Conservation (phyloP, 2,888 invertebrate genomes). For the Agrenia bidenticulata region DNA sequence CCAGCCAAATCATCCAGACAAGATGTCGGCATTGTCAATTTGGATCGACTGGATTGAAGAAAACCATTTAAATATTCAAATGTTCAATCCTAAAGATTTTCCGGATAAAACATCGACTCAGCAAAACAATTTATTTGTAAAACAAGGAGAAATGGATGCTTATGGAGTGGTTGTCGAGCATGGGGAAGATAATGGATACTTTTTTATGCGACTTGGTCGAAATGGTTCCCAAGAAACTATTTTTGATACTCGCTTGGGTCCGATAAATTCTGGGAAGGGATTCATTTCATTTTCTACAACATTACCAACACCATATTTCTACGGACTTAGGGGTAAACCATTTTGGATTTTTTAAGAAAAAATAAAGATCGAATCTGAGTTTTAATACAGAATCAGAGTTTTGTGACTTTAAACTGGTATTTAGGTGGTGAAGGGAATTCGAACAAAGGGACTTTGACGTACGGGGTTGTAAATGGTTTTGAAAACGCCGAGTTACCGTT, state of each 20-base stretch:
- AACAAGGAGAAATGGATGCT: background rate
- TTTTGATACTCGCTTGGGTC: constrained; percentile 49
- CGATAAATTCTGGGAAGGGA: constrained; percentile 27
- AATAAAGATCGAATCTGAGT: too few species aligned
- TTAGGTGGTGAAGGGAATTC: constrained; percentile 37
- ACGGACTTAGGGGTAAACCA: constrained; percentile 47
- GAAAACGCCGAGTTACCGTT: constrained; percentile 53
- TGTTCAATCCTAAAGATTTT: constrained; percentile 31
- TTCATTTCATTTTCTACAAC: constrained; percentile 34
- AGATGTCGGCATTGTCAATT: constrained; percentile 33
- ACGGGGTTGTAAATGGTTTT: constrained; percentile 40
- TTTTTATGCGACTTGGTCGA: constrained; percentile 39
- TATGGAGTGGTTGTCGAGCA: constrained; percentile 17
- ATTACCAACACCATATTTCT: constrained; percentile 43
- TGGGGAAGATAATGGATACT: constrained; percentile 25
- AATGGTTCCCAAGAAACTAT: constrained; percentile 35
- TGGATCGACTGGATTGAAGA: constrained; percentile 26
- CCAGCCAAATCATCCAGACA: constrained; percentile 11
- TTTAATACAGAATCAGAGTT: background rate
- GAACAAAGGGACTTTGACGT: constrained; percentile 25
- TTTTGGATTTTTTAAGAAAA: background rate
- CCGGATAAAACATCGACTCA: background rate
- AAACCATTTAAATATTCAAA: constrained; percentile 31
- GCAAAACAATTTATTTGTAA: background rate
- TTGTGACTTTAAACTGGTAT: background rate